Base-by-base conservation (phyloP, 53 echinoderm and acorn worm genomes). In the Paelopatides confundens region DNA sequence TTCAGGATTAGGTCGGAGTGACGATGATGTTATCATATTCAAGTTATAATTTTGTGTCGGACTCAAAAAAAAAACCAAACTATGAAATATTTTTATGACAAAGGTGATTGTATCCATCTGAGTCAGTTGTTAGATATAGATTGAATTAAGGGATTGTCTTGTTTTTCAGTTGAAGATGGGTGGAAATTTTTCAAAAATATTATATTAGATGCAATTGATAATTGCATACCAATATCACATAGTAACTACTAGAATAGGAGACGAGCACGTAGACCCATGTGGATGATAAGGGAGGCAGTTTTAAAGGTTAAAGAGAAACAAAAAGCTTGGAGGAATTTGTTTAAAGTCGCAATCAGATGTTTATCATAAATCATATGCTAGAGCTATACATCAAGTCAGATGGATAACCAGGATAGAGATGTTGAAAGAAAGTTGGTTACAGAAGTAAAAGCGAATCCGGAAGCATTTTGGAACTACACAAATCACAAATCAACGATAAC, bases 401-500 rank as follows among this genome's bases (percentile, higher is more conserved):
- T 78, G 51, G 78, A 17, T 30, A 30, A 78, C 78, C 15, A 49
- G 78, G 31, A 78, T 51, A 52, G 50, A 28, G 31, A 50, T 2
- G 49, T 78, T 50, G 78, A 78, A 26, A 31, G 26, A 14, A 78
- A 78, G 30, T 26, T 78, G 18, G 78, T 51, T 9, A 9, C 7
- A 23, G 78, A 78, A 50, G 78, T 78, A 7, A 78, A 50, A 47
- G 31, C 6, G 18, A 31, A 78, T 28, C 78, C 78, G 10, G 29
- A 78, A 31, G 78, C 32, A 5, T 78, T 78, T 50, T 78, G 78
- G 78, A 51, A 17, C 1, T 78, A 78, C 30, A 30, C 53, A 12
- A 21, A 3, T 17, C 49, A 17, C 1, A 78, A 50, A 32, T 5
- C 51, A 28, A 32, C 31, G 26, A 1, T 49, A 2, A 10, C 14